Evolutionary conservation across 2,888 invertebrate species (phyloP).

Genomic region (Sarcophaga caerulescens): DNA sequence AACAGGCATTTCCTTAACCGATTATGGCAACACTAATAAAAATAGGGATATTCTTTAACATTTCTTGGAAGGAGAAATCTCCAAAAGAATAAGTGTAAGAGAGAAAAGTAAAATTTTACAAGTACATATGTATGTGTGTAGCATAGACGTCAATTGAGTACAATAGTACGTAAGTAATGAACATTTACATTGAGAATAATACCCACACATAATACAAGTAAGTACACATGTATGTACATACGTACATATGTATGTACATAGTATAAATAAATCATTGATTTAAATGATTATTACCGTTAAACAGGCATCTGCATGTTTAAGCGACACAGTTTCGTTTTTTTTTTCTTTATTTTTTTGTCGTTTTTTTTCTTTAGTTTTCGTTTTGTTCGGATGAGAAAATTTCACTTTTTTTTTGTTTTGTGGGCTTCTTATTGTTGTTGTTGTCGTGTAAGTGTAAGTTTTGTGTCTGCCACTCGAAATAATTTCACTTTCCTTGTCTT

Average conservation of each 20-base stretch:
- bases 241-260: neutral
- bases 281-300: slow-evolving; percentile 11
- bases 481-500: slow-evolving; percentile 56
- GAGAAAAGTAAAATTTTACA: too few species aligned
- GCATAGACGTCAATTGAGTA: too few species aligned
- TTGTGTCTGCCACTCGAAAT: slow-evolving; percentile 48
- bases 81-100: too few species aligned
- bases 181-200: too few species aligned
- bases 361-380: neutral
- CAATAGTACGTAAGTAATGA: too few species aligned
- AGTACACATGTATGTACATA: too few species aligned
- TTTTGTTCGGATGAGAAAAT: slow-evolving; percentile 38
- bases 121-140: too few species aligned
- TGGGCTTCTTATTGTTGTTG: neutral
- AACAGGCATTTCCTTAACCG: too few species aligned
- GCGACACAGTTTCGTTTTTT: slow-evolving; percentile 52
- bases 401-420: slow-evolving; percentile 46
- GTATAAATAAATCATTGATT: slow-evolving; percentile 26
- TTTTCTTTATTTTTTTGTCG: neutral
- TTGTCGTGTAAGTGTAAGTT: neutral
- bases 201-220: too few species aligned
- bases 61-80: too few species aligned
- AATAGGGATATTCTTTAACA: too few species aligned
- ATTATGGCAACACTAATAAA: too few species aligned
- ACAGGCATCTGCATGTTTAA: slow-evolving; percentile 18